Percentiles rank a stretch among this genome's conserved stretches.
These are phyloP conservation scores for Macrosteles quadrilineatus DNA, from an alignment of 1,140 invertebrate species.

Conservation along the genomic window DNA sequence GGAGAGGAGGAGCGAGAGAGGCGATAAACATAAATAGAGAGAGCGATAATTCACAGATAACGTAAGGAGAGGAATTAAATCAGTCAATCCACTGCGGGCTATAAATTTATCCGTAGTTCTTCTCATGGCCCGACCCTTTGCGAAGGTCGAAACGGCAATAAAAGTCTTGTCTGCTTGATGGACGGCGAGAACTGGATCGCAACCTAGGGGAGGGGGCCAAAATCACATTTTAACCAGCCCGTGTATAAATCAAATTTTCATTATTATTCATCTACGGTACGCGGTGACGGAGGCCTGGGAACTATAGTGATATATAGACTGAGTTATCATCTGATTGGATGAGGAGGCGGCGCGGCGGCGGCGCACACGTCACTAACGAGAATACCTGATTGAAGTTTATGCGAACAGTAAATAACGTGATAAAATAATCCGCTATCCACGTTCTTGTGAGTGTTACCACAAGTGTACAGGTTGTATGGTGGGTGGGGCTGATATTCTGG, in stretches of 20 bases:
- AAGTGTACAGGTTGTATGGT: too few relatives aligned
- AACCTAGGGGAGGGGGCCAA: constrained; percentile 16
- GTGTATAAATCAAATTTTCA: constrained; percentile 26
- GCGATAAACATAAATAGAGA: not conserved
- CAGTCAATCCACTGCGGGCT: constrained; percentile 14
- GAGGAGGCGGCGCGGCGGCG: too few relatives aligned
- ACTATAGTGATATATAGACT: not conserved
- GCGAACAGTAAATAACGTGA: too few relatives aligned
- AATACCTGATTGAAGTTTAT: too few relatives aligned
- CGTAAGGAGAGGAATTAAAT: constrained; percentile 21
- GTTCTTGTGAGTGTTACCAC: too few relatives aligned
- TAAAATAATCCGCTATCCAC: too few relatives aligned
- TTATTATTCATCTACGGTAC: constrained; percentile 24
- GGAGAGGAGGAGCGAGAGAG: not conserved
- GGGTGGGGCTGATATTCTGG: too few relatives aligned
- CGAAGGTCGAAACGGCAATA: constrained; percentile 19
- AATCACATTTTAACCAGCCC: constrained; percentile 31
- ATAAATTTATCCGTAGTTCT: constrained; percentile 17
- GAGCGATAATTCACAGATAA: constrained; percentile 21
- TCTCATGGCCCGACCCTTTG: constrained; percentile 1
- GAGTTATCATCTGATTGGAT: too few relatives aligned
- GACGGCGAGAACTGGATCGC: constrained; percentile 25
- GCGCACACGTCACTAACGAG: too few relatives aligned
- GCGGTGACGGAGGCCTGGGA: constrained; percentile 24
- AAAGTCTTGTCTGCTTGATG: constrained; percentile 29